A percentile compares a stretch with the other conserved stretches of the same genome.
These are phyloP conservation scores for Drosophila maculinotata DNA, from an alignment of 2,888 invertebrate genomes.

Conservation along the genomic window DNA sequence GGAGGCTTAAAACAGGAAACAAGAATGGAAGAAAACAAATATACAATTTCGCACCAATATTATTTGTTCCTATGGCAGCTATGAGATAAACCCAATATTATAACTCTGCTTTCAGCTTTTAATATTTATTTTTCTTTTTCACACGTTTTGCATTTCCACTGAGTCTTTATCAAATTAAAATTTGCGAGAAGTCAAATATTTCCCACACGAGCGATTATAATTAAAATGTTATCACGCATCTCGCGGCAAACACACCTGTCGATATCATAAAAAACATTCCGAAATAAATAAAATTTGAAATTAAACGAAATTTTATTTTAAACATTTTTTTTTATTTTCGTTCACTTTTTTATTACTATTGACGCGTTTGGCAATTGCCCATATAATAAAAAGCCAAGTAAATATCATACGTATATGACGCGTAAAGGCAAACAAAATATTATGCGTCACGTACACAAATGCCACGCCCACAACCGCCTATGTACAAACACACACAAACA, in stretches of 20 bases:
- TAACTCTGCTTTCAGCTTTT: no score
- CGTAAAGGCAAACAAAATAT: slow-evolving; percentile 67
- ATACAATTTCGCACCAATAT: no score
- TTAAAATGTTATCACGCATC: slow-evolving; percentile 64
- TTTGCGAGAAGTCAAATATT: slow-evolving; percentile 8
- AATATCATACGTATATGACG: slow-evolving; percentile 70
- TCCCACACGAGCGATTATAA: slow-evolving; percentile 36
- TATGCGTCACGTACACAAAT: slow-evolving; percentile 59
- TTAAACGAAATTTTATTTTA: slow-evolving; percentile 75
- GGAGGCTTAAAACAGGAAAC: no score
- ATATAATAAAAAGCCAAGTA: slow-evolving; percentile 67
- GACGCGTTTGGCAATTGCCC: slow-evolving; percentile 66
- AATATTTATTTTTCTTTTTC: no score
- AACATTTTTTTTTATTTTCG: slow-evolving; percentile 38
- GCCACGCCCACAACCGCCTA: slow-evolving; percentile 41
- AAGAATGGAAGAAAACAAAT: no score
- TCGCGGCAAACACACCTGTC: slow-evolving; percentile 52
- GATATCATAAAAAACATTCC: slow-evolving; percentile 38
- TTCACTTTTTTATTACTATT: slow-evolving; percentile 48
- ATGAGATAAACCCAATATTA: no score
- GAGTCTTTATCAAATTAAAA: slow-evolving; percentile 38
- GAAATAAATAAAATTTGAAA: slow-evolving; percentile 62
- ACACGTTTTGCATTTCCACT: no score
- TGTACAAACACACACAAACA: slow-evolving; percentile 31
- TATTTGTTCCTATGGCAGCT: no score